Conservation (phyloP, 2,113 vertebrate genomes). For the Syrmaticus mikado region DNA sequence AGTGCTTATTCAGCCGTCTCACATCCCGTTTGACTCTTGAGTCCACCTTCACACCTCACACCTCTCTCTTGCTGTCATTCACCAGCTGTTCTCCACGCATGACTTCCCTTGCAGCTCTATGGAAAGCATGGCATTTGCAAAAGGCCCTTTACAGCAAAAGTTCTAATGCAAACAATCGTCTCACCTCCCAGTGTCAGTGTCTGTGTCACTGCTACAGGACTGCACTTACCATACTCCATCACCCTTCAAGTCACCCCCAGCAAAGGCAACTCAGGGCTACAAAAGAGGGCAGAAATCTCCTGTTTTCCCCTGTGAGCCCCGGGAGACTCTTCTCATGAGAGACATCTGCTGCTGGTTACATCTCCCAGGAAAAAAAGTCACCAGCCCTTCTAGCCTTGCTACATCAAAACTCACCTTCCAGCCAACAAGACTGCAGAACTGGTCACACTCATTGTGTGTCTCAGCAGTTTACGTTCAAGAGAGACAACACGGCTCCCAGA, state of each 20-base stretch:
- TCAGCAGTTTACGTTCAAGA: not conserved
- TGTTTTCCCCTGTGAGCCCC: not conserved
- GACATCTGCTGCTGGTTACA: rapidly evolving
- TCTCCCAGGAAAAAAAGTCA: not conserved
- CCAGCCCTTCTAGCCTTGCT: not conserved
- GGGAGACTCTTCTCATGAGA: not conserved
- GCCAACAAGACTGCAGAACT: not conserved
- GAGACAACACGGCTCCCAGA: not conserved
- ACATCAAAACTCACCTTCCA: rapidly evolving
- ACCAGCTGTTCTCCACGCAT: no score
- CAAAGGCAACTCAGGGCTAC: rapidly evolving
- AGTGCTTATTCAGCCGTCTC: not conserved
- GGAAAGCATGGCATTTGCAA: not conserved
- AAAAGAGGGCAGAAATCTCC: not conserved
- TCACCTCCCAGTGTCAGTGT: not conserved
- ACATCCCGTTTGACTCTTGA: rapidly evolving
- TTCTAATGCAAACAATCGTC: not conserved
- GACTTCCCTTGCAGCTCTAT: not conserved
- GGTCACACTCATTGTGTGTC: rapidly evolving
- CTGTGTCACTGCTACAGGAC: not conserved
- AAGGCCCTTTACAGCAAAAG: rapidly evolving
- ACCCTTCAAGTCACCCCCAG: not conserved
- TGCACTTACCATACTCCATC: rapidly evolving
- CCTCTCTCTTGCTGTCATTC: not conserved
- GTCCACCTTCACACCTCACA: rapidly evolving